Conservation (phyloP, 2,888 invertebrate genomes). For the Philereme transversata region DNA sequence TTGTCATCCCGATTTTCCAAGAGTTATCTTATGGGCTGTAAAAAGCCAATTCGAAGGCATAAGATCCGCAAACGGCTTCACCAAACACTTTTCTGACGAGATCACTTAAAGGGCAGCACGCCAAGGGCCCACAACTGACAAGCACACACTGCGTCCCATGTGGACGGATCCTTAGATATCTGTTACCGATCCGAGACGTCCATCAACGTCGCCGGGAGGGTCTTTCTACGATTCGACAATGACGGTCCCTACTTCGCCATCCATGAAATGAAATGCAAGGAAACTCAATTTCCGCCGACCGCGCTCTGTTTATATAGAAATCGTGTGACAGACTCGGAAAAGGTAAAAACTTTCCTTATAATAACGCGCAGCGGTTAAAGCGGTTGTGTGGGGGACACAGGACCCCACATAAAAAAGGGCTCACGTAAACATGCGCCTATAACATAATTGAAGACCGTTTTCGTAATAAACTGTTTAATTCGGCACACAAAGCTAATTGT, state of each 20-base stretch:
- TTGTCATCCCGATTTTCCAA: too few species aligned
- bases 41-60: too few species aligned
- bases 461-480: constrained; percentile 35
- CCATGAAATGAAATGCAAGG: constrained; percentile 63
- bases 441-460: constrained; percentile 59
- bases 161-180: constrained; percentile 38
- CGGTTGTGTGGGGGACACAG: too few species aligned
- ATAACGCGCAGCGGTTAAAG: constrained; percentile 40
- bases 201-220: constrained; percentile 42
- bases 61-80: too few species aligned
- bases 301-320: constrained; percentile 50
- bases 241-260: constrained; percentile 41
- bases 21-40: too few species aligned
- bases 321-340: constrained; percentile 38
- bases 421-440: constrained; percentile 48
- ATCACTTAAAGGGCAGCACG: too few species aligned
- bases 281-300: constrained; percentile 65
- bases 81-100: too few species aligned
- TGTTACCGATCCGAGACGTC: constrained; percentile 41
- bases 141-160: constrained; percentile 8
- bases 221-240: constrained; percentile 46
- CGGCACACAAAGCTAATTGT: constrained; percentile 40
- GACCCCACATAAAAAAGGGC: constrained; percentile 42
- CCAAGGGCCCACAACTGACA: too few species aligned
- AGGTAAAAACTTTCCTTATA: constrained; percentile 64